Evolutionary conservation across 2,888 invertebrate genomes (phyloP).

Genomic region (Callosobruchus maculatus): DNA sequence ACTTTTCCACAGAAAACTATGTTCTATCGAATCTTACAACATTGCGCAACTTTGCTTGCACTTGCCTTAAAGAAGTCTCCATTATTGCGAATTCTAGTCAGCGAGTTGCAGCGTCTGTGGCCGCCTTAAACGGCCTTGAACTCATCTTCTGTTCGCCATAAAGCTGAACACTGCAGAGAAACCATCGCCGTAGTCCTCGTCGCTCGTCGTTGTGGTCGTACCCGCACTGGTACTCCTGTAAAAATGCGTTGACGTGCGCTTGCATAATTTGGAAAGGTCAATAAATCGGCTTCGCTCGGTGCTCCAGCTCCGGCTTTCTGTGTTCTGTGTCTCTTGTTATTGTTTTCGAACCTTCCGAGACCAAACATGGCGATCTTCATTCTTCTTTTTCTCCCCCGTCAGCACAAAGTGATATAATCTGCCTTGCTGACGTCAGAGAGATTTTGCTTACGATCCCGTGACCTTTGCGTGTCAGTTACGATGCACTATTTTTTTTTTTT

Average conservation of each 20-base stretch:
- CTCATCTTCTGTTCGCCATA: background rate
- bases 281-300: background rate
- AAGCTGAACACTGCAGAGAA: background rate
- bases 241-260: background rate
- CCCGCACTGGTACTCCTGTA: background rate
- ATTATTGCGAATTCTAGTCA: background rate
- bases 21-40: too few species aligned
- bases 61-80: too few species aligned
- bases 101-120: background rate
- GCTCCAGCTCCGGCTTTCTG: background rate
- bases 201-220: background rate
- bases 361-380: background rate
- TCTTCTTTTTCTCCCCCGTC: background rate
- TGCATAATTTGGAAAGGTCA: background rate
- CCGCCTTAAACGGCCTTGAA: background rate
- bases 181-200: background rate
- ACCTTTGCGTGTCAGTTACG: background rate
- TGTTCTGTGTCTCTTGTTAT: too few species aligned
- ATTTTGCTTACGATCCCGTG: background rate
- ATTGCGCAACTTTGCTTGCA: too few species aligned
- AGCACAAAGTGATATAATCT: background rate
- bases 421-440: background rate
- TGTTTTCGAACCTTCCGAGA: background rate
- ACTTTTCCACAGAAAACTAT: too few species aligned
- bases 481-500: background rate